These are phyloP conservation scores for Poeciliopsis presidionis DNA, from an alignment of 2,797 vertebrate genomes.

Conservation along the genomic window DNA sequence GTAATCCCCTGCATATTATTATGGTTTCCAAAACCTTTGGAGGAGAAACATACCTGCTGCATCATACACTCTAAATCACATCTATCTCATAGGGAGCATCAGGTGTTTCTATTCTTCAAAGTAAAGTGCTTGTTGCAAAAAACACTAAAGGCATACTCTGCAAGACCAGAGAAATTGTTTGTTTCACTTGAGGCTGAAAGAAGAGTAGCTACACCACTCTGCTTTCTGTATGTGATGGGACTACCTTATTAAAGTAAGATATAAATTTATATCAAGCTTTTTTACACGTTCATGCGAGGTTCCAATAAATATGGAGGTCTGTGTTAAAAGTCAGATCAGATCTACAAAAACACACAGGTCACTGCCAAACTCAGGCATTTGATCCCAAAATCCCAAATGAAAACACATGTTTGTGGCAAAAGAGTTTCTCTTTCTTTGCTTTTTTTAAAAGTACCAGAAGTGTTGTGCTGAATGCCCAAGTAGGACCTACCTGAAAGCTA, in stretches of 20 bases:
- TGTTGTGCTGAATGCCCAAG: constrained; percentile 14
- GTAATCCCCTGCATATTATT: not conserved
- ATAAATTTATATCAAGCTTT: not conserved
- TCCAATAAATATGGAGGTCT: not conserved
- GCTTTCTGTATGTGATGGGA: not conserved
- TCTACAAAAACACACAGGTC: constrained; percentile 24
- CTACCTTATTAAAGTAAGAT: not conserved
- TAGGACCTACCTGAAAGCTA: constrained; percentile 88
- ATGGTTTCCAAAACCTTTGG: not conserved
- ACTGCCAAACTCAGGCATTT: constrained; percentile 25
- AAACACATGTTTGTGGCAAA: constrained; percentile 36
- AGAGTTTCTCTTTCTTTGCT: constrained; percentile 2
- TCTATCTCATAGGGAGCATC: not conserved
- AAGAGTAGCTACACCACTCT: not conserved
- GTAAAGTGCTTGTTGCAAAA: not conserved
- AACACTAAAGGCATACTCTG: not conserved
- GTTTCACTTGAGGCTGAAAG: not conserved
- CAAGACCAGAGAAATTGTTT: not conserved
- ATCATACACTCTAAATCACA: not conserved
- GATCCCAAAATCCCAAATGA: constrained; percentile 29
- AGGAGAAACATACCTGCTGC: not conserved
- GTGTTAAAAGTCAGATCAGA: constrained; percentile 25
- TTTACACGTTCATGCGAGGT: not conserved
- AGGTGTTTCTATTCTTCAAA: not conserved
- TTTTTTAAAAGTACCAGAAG: constrained; percentile 7